Evolutionary conservation across 37 sponge, comb jelly and placozoan species (phyloP), one percentile per base, ranked within the genome.

Genomic region (Oscarella lobularis): DNA sequence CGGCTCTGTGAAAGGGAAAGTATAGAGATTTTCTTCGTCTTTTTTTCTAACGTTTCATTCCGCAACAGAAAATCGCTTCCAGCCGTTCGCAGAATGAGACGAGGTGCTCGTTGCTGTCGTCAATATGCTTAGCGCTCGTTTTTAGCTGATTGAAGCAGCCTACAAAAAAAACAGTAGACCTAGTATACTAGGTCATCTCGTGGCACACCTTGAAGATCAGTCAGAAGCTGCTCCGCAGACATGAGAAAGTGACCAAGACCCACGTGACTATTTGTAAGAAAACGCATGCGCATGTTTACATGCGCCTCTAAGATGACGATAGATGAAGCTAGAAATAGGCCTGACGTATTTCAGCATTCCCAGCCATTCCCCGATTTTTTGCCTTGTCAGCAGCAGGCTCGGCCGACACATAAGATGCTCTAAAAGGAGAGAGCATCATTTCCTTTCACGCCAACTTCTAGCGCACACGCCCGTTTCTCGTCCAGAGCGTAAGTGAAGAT

Each of bases 21-120:
- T 4, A 14, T 35, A 68, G 5, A 5, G 20, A 48, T 48, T 9
- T 48, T 48, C n/a, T n/a, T n/a, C n/a, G n/a, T n/a, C n/a, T n/a
- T n/a, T n/a, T n/a, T n/a, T n/a, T 9, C 81, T 81, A 66, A 88
- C 89, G 73, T 71, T 88, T 88, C n/a, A 88, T 71, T 70, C 89
- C 89, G 30, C 79, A 60, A 35, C 83, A 75, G 74, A 85, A 79
- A 35, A 82, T 74, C 1, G 73, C 74, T 67, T 88, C 89, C 74
- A 88, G 20, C 2, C 77, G 76, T 66, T 88, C 89, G 48, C 89
- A 88, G 74, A 88, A 76, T 27, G 85, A 83, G 40, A 79, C 66
- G 4, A 88, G 77, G 48, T 88, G 89, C 2, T 55, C 36, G 14
- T 75, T 36, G 35, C 83, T 83, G 37, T 88, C 89, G 41, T 0